These are phyloP conservation scores for Anastatus disparis DNA, from an alignment of 1,140 invertebrate genomes.

Conservation along the genomic window DNA sequence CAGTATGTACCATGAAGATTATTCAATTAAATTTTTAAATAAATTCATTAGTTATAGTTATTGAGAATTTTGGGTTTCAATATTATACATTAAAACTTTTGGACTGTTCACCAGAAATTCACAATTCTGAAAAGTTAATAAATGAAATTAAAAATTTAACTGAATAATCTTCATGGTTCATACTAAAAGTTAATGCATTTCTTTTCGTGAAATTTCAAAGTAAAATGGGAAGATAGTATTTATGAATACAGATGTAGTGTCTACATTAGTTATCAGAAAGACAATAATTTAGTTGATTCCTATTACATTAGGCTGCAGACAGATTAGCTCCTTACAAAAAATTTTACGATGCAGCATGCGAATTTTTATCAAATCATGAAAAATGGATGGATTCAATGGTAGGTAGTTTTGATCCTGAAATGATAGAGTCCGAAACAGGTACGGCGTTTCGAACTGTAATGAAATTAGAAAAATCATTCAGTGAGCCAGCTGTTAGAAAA, in stretches of 20 bases:
- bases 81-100: neutral
- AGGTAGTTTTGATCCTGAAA: slow-evolving; percentile 86
- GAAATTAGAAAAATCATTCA: slow-evolving; percentile 90
- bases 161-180: no score
- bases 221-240: no score
- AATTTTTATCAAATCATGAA: slow-evolving; percentile 86
- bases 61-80: no score
- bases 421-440: slow-evolving; percentile 85
- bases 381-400: slow-evolving; percentile 87
- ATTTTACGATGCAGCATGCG: slow-evolving; percentile 87
- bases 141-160: no score
- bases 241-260: no score
- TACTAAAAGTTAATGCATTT: no score
- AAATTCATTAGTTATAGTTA: neutral
- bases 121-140: neutral
- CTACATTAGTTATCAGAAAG: no score
- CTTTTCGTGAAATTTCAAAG: no score
- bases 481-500: slow-evolving; percentile 73
- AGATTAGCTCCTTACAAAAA: slow-evolving; percentile 86
- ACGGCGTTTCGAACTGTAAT: slow-evolving; percentile 84
- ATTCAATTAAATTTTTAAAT: neutral
- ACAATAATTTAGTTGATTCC: neutral
- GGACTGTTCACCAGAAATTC: no score
- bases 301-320: slow-evolving; percentile 70
- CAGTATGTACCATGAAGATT: no score